These are phyloP conservation scores for Meloidogyne exigua DNA, from an alignment of 1,140 invertebrate genomes.

Conservation along the genomic window DNA sequence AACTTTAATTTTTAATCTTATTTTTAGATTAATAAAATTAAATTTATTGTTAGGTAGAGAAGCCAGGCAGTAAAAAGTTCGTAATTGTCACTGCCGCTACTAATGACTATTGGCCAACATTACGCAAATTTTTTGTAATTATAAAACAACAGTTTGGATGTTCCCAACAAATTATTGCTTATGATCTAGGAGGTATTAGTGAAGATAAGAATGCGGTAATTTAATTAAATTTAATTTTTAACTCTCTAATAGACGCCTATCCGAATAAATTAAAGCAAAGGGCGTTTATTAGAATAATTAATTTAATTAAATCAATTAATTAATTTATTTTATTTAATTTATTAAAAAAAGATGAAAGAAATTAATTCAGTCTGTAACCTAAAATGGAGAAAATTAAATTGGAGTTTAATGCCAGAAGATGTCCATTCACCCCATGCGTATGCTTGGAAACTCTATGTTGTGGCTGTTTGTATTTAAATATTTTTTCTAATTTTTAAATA, in stretches of 20 bases:
- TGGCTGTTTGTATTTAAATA: not conserved
- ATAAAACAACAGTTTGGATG: conserved; percentile 7
- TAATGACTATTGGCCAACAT: not conserved
- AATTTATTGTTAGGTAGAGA: too few species aligned
- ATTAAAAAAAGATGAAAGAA: conserved; percentile 3
- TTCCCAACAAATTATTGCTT: not conserved
- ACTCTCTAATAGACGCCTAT: too few species aligned
- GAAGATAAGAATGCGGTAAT: not conserved
- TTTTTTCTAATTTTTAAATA: not conserved
- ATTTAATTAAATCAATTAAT: too few species aligned
- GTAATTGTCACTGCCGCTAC: not conserved
- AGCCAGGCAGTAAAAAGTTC: not conserved
- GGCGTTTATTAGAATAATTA: too few species aligned
- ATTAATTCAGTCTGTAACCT: not conserved
- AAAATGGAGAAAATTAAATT: conserved; percentile 4
- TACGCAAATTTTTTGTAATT: not conserved
- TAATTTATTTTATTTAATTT: not conserved
- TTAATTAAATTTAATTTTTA: not conserved
- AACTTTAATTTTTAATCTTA: too few species aligned
- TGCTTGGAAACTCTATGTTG: not conserved
- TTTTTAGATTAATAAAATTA: too few species aligned
- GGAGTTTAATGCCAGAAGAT: not conserved
- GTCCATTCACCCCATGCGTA: not conserved
- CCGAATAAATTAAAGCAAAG: too few species aligned
- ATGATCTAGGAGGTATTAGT: conserved; percentile 16